These are phyloP conservation scores for Apistogramma diplotaenia DNA, from an alignment of 2,113 vertebrate genomes.

Conservation along the genomic window DNA sequence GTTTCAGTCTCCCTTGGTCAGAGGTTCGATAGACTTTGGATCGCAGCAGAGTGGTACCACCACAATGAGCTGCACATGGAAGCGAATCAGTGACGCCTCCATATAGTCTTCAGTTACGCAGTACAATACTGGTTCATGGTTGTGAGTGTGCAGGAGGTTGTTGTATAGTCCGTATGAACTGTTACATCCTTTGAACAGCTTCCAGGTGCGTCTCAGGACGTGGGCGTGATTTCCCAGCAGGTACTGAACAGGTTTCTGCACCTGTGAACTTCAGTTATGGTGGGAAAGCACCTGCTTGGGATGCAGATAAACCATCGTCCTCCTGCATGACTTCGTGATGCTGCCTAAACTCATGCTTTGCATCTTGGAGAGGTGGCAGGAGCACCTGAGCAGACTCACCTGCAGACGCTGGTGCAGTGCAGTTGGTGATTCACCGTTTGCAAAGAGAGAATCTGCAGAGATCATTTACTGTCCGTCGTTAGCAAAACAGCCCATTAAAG, in stretches of 20 bases:
- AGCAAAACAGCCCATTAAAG: not conserved
- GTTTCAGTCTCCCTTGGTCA: not conserved
- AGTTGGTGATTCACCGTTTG: not conserved
- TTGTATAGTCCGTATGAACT: accelerated
- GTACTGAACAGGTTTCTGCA: not conserved
- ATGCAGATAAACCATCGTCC: not conserved
- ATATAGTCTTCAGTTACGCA: not conserved
- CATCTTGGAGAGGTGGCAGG: not conserved
- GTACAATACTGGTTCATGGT: not conserved
- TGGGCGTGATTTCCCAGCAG: not conserved
- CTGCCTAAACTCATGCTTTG: not conserved
- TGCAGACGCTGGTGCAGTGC: too few relatives aligned
- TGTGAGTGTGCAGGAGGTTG: not conserved
- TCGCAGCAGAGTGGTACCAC: not conserved
- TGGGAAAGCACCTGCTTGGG: slow-evolving; percentile 4
- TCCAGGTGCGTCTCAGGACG: not conserved
- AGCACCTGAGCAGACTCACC: not conserved
- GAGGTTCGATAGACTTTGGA: not conserved
- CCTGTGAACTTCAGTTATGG: slow-evolving; percentile 15
- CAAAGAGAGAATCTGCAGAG: not conserved
- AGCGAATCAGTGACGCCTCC: not conserved
- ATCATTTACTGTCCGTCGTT: not conserved
- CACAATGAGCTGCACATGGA: not conserved
- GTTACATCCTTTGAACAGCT: not conserved
- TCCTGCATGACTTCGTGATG: not conserved